Base-by-base conservation (phyloP, 2,888 invertebrate genomes). In the Lepidocyrtinus sp. region DNA sequence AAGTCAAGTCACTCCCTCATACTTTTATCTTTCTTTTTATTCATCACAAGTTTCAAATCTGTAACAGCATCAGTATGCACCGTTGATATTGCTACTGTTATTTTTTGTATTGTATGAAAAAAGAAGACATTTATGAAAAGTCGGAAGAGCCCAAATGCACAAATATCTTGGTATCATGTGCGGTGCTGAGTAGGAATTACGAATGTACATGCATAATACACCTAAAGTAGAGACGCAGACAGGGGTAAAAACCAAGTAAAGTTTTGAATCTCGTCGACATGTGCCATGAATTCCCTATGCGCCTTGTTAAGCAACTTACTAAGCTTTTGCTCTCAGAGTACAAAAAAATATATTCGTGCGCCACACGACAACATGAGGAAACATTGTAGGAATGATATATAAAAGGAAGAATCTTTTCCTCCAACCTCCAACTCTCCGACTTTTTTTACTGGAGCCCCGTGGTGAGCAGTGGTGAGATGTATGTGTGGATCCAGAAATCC, bases 221-320 rank as follows among this genome's bases (percentile, higher is more conserved):
- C 27, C 19, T 9, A 27, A 26, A 27, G 27, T 65, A 25, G 15
- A 27, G 9, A 61, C 12, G 50, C 45, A 63, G 19, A 68, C 12
- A 61, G 62, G 75, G 61, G 64, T 24, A 46, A 79, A 75, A 79
- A 55, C 24, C 70, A 46, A 36, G 79, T 36, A 46, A 72, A 76
- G 63, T 64, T 76, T 70, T 69, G 75, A 70, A 76, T 76, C 75
- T n/a, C n/a, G n/a, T 70, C 75, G 75, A 76, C 75, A 81, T 81
- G 81, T 80, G 80, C 75, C 71, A 80, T 55, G 67, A 81, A 81
- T 72, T 81, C 81, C 81, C 81, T 72, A 63, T 68, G 75, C 75
- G 81, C 65, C 81, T 81, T 81, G 81, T 81, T 81, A 81, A 75
- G 67, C 80, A 80, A 75, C 25, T 75, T 81, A 64, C 36, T 76